Evolutionary conservation across 1,140 invertebrate genomes (phyloP), one percentile per base, ranked within the genome.

Genomic region (Hyposmocoma kahamanoa): DNA sequence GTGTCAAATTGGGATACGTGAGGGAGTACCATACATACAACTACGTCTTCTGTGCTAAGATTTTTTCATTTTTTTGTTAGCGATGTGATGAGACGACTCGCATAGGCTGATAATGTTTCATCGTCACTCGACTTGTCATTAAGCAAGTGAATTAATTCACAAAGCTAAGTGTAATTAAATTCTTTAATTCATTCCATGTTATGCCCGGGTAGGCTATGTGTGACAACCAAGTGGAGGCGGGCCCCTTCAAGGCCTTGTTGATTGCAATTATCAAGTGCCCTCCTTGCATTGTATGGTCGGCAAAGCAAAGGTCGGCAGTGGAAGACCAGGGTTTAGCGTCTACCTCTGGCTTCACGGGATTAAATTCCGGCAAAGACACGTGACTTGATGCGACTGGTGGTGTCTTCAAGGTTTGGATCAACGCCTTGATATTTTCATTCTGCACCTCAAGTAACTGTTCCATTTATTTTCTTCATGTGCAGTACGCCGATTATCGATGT

Each of bases 151-250:
- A 20, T 21, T 5, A 20, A 22, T 3, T 21, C 3, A 5, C 38
- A 20, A 13, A 41, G 8, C 38, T 8, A 2, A 20, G 11, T 4
- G 15, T 9, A 41, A 41, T 21, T 10, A 41, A 9, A 11, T 21
- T 11, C 20, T 41, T 55, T n/a, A 59, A 59, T 22, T 53, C 26
- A 6, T 6, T 21, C 59, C 56, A 62, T 10, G 49, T 62, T 1
- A 65, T 62, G 1, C 57, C 59, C 41, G 32, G 43, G 28, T 52
- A 58, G 18, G 51, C 52, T n/a, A 26, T 11, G 6, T 30, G 22
- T 1, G 42, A 44, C 1, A 44, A 24, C 42, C 42, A 44, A 8
- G 22, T n/a, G 15, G 42, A 24, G 13, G 42, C 26, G 10, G 10
- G 24, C 10, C 42, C 26, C 28, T 26, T 22, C 10, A 44, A 17